Evolutionary conservation across 2,888 invertebrate genomes (phyloP), one percentile per base, ranked within the genome.

Genomic region (Reticulitermes lucifugus): DNA sequence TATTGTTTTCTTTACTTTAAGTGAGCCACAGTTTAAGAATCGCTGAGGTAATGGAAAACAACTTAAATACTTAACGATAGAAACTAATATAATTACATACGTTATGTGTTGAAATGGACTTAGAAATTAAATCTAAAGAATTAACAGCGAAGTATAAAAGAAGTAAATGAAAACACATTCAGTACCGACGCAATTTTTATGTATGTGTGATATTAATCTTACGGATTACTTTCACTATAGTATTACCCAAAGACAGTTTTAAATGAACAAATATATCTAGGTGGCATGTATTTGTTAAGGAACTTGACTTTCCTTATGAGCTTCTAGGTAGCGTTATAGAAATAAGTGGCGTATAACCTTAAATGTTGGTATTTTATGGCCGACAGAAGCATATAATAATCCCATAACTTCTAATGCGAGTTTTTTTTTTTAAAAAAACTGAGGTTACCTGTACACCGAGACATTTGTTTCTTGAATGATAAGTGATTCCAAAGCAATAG

Each of bases 401-500:
- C 73, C 73, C 12, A 41, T 73, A 21, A 73, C 35, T 41, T 2
- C 1, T 10, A 21, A 41, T 41, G 25, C 18, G 7, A 73, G 41
- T 41, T 21, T 73, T 73, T 71, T 46, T 3, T 9, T n/a, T n/a
- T n/a, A n/a, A 46, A 71, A 29, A 41, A 3, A 35, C 41, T 29
- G 25, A 71, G 41, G 22, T 5, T 65, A 18, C 5, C 29, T 25
- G 29, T 25, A 25, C 73, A 73, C 73, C 41, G 73, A 73, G 12
- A 35, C 14, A 14, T 41, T 41, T 29, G 2, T 29, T 41, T 65
- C 65, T 65, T 73, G 73, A 73, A 73, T 46, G 29, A 22, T 9
- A 79, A 55, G 79, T 79, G 79, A 79, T 80, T 60, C 80, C 59
- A 80, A 80, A 80, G 80, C 80, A 80, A 80, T 80, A 60, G 55